Conservation (phyloP, 2,797 vertebrate species). For the Denticeps clupeoides region DNA sequence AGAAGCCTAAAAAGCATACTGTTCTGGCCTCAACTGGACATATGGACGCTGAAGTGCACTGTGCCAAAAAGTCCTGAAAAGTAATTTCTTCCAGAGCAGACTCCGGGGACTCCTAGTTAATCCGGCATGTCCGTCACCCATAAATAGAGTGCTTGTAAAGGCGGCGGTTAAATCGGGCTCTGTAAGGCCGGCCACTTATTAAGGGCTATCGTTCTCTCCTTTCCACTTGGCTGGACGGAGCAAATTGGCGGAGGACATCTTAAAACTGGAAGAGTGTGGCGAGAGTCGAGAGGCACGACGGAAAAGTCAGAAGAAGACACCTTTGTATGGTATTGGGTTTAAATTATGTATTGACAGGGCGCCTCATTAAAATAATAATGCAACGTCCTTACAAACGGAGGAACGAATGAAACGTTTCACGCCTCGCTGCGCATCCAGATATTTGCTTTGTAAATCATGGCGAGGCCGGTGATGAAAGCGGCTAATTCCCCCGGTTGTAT, state of each 20-base stretch:
- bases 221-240: conserved; percentile 47
- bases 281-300: no score
- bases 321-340: no score
- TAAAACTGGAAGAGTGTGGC: no score
- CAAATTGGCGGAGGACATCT: conserved; percentile 38
- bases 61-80: conserved; percentile 48
- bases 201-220: conserved; percentile 44
- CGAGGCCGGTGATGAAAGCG: conserved; percentile 53
- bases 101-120: conserved; percentile 51
- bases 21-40: conserved; percentile 34
- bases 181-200: conserved; percentile 38
- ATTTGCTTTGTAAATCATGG: conserved; percentile 54
- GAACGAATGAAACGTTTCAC: conserved; percentile 42
- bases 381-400: conserved; percentile 25
- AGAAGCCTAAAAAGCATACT: background rate
- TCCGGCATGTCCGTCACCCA: conserved; percentile 50
- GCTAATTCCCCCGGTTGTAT: conserved; percentile 51
- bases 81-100: conserved; percentile 47
- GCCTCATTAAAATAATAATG: no score
- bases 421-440: conserved; percentile 43
- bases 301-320: no score
- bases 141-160: conserved; percentile 47
- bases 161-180: conserved; percentile 33
- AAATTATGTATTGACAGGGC: no score
- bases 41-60: conserved; percentile 18